These are phyloP conservation scores for Melinaea menophilus DNA, from an alignment of 2,888 invertebrate species.

Conservation along the genomic window DNA sequence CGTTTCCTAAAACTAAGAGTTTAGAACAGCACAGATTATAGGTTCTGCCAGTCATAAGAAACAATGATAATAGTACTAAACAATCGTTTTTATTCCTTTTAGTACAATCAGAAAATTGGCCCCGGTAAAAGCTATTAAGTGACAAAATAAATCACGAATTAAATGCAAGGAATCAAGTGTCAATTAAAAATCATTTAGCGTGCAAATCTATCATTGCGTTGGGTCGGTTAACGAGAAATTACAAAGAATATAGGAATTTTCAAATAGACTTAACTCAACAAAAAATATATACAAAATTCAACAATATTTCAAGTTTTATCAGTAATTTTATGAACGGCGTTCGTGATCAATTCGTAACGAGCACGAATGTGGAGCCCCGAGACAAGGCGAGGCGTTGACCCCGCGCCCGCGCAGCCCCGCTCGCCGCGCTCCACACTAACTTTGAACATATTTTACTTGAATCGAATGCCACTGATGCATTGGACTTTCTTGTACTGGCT, in stretches of 20 bases:
- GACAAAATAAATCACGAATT: background rate
- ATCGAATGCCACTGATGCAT: conserved; percentile 6
- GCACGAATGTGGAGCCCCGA: conserved; percentile 11
- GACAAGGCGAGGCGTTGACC: conserved; percentile 24
- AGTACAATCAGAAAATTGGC: too few relatives aligned
- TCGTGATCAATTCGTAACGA: conserved; percentile 25
- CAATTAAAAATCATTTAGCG: background rate
- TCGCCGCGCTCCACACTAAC: conserved; percentile 4
- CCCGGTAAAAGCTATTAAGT: background rate
- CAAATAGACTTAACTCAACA: background rate
- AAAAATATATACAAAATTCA: background rate
- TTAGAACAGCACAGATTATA: too few relatives aligned
- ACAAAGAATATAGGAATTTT: background rate
- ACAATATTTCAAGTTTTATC: conserved; percentile 4
- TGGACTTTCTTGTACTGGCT: conserved; percentile 6
- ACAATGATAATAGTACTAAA: too few relatives aligned
- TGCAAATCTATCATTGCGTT: background rate
- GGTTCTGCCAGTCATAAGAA: too few relatives aligned
- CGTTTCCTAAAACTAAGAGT: too few relatives aligned
- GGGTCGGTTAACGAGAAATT: background rate
- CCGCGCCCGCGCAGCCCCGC: conserved; percentile 8
- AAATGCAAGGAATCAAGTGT: conserved; percentile 12
- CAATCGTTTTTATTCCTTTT: too few relatives aligned
- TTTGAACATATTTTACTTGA: conserved; percentile 3
- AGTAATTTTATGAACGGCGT: conserved; percentile 11